Conservation (phyloP, 37 sponge, comb jelly and placozoan genomes). For the Halisarca cf. caerulea region DNA sequence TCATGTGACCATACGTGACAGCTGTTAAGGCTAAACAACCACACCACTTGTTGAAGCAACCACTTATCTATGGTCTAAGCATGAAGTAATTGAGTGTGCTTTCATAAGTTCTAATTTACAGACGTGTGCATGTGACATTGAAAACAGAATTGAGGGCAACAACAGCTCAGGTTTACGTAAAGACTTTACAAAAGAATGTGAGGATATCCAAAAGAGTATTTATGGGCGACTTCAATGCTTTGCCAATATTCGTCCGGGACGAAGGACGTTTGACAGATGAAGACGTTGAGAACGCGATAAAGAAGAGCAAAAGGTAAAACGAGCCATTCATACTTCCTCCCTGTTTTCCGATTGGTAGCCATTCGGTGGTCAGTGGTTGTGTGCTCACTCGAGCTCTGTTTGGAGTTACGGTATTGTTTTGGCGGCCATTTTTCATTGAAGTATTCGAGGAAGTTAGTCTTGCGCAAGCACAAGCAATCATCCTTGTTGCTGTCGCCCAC, state of each 20-base stretch:
- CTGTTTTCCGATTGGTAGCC: neutral
- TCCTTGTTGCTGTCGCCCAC: no score
- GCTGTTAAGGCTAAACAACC: neutral
- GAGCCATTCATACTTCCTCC: neutral
- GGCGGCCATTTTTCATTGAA: no score
- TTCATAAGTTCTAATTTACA: no score
- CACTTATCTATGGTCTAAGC: neutral
- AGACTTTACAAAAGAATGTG: neutral
- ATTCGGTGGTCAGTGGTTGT: no score
- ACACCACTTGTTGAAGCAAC: neutral
- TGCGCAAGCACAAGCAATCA: no score
- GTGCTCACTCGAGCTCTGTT: no score
- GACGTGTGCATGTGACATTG: no score
- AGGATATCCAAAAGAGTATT: slow-evolving; percentile 74
- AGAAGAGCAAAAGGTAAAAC: neutral
- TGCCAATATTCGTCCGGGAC: slow-evolving; percentile 95
- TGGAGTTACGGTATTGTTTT: no score
- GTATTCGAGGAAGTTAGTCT: no score
- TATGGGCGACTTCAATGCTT: slow-evolving; percentile 82
- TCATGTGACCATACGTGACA: slow-evolving; percentile 71
- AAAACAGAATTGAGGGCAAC: no score
- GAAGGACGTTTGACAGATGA: slow-evolving; percentile 66
- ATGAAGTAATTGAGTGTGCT: no score
- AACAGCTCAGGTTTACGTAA: no score
- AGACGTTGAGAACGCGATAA: slow-evolving; percentile 56